Base-by-base conservation (phyloP, 2,797 vertebrate genomes). In the Microcaecilia unicolor region DNA sequence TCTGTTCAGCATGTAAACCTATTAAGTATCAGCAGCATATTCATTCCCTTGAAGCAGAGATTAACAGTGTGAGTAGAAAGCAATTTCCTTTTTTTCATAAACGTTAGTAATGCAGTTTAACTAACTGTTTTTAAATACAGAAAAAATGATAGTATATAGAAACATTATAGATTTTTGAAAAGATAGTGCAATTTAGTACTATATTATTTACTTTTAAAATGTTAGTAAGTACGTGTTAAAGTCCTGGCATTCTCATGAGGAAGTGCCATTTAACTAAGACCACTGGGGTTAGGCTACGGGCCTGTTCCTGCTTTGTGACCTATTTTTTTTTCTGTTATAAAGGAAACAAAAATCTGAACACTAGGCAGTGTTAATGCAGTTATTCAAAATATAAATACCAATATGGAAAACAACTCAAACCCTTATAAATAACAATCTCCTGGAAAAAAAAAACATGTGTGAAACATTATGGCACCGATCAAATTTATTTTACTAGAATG, bases 21-120 rank as follows among this genome's bases (percentile, higher is more conserved):
- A 18, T 10, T 44, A 6, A 35, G 32, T 27, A 26, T 6, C 18
- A 28, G 46, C 55, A 53, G 17, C 42, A 23, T 55, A 37, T 42
- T 64, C 4, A 41, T 13, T 13, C 22, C 42, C 47, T 8, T 36
- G 14, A 51, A 43, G 9, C 2, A 1, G 21, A 15, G 33, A 25
- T 44, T n/a, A 41, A 12, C 9, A 13, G 41, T 48, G 14, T 44
- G 6, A 37, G 41, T 15, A 24, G 15, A 9, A 19, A 20, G n/a
- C 54, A 24, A 34, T 46, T 52, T 39, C 4, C 30, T 3, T 47
- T 67, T 58, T 9, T 44, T 27, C 4, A 11, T 58, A 8, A 51
- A 35, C 44, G 36, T 4, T 39, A n/a, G n/a, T n/a, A 9, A 11
- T 61, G 18, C 37, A 59, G 32, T 2, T 28, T 59, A 37, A 23